phyloP scores from a whole-genome alignment of 2,113 vertebrate genomes.

The Calyptommatus sinebrachiatus region DNA sequence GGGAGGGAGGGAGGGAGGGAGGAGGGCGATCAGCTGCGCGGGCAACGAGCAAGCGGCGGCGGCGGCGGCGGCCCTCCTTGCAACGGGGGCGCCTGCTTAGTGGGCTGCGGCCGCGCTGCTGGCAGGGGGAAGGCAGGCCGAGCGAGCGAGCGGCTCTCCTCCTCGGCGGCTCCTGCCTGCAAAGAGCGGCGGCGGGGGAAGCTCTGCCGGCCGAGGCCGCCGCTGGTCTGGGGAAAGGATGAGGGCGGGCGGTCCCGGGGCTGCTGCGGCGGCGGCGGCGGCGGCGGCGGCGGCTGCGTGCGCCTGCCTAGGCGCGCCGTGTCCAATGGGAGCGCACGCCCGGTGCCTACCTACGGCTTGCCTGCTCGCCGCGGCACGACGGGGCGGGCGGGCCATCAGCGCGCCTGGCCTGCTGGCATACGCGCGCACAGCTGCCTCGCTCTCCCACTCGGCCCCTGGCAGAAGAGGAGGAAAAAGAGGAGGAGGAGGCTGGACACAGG shows the following conservation, averaged over 20 bases:
- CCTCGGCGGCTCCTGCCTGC: no score
- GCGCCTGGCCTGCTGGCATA: neutral
- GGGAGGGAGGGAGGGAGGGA: neutral
- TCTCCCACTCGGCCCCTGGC: no score
- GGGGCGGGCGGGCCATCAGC: no score
- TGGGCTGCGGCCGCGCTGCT: neutral
- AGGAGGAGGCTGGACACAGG: no score
- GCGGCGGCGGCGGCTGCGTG: neutral
- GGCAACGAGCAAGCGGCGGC: no score
- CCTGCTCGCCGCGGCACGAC: neutral
- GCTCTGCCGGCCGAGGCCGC: neutral
- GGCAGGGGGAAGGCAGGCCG: no score
- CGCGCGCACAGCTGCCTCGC: no score
- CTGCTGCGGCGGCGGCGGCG: no score
- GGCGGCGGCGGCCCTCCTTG: neutral
- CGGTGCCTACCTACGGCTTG: neutral
- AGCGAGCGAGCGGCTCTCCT: no score
- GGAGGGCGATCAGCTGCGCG: neutral
- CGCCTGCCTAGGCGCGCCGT: neutral
- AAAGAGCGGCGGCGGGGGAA: neutral
- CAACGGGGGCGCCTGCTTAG: neutral
- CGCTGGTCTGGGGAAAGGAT: neutral
- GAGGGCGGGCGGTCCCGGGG: neutral
- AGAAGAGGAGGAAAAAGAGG: no score
- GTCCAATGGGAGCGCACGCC: conserved; percentile 7